These are phyloP conservation scores for Chloroceryle aenea DNA, from an alignment of 2,113 vertebrate genomes.

Conservation along the genomic window DNA sequence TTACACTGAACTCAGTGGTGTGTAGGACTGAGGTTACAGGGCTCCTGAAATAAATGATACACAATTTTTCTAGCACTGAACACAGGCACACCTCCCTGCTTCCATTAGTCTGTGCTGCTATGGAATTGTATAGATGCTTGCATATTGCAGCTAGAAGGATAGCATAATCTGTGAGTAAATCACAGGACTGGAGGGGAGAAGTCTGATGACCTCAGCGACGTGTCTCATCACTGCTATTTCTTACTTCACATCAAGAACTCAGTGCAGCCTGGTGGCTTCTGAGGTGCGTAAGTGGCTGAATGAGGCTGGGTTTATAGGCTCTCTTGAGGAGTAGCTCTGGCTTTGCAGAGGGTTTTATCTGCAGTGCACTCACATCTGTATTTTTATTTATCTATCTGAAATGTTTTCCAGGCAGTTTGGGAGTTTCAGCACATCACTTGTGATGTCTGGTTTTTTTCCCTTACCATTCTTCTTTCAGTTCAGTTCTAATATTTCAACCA, in stretches of 20 bases:
- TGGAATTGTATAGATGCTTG: not conserved
- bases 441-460: accelerated
- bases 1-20: not conserved
- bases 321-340: not conserved
- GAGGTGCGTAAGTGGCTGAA: not conserved
- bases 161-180: not conserved
- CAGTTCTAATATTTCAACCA: not conserved
- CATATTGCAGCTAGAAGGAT: not conserved
- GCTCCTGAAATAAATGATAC: not conserved
- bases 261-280: not conserved
- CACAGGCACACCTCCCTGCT: not conserved
- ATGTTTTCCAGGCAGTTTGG: not conserved
- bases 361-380: not conserved
- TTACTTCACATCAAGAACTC: not conserved
- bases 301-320: not conserved
- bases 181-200: not conserved
- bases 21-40: not conserved
- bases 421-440: not conserved
- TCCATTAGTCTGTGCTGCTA: not conserved
- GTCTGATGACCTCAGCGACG: not conserved
- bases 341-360: not conserved
- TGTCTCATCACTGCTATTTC: not conserved
- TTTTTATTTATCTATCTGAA: not conserved
- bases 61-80: not conserved
- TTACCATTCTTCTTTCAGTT: not conserved